Conservation (phyloP, 2,888 invertebrate genomes). For the Stenoptilia bipunctidactyla region DNA sequence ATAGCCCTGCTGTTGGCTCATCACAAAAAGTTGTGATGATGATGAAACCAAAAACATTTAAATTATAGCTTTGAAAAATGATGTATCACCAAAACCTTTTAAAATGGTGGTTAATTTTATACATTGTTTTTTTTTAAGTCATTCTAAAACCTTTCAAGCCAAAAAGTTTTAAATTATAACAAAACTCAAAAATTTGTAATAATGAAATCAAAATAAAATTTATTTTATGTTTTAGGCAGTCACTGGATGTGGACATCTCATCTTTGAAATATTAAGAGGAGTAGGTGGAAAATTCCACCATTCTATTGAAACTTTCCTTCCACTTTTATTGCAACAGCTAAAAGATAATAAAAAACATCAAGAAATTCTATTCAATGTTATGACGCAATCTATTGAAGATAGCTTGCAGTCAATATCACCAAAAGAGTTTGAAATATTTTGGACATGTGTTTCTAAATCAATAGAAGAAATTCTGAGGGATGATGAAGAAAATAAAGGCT, state of each 20-base stretch:
- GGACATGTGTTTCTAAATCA: constrained; percentile 62
- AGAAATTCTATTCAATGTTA: constrained; percentile 72
- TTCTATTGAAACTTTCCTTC: constrained; percentile 79
- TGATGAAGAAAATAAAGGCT: constrained; percentile 34
- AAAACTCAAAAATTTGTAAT: no score
- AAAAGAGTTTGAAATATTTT: constrained; percentile 76
- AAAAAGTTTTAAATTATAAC: no score
- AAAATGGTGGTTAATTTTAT: no score
- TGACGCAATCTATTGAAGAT: constrained; percentile 75
- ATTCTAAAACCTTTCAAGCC: no score
- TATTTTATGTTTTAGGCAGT: constrained; percentile 80
- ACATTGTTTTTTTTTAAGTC: constrained; percentile 3
- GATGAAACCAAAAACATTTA: no score
- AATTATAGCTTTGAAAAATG: no score
- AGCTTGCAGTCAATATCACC: constrained; percentile 74
- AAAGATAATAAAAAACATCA: constrained; percentile 61
- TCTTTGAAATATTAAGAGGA: constrained; percentile 91
- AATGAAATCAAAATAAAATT: no score
- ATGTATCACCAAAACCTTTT: no score
- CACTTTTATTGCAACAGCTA: constrained; percentile 75
- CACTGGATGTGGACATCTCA: constrained; percentile 85
- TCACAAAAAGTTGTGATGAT: no score
- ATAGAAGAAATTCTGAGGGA: constrained; percentile 43
- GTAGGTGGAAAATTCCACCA: constrained; percentile 89
- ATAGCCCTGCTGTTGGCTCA: no score